Evolutionary conservation across 2,888 invertebrate species (phyloP).

Genomic region (Apocheima hispidaria): DNA sequence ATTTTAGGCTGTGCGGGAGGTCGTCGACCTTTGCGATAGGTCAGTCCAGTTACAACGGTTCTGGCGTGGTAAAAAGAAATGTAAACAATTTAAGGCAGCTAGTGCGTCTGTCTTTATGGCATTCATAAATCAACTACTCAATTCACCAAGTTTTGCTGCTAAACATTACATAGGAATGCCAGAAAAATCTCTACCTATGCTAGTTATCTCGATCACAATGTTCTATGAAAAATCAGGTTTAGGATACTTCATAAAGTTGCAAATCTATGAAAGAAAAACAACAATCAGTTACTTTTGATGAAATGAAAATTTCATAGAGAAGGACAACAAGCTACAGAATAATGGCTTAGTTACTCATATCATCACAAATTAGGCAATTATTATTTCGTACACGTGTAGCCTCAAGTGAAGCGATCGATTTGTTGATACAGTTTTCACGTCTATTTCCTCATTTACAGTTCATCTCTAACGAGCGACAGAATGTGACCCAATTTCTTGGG

Average conservation of each 20-base stretch:
- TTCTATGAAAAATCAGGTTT: too few species aligned
- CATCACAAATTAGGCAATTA: neutral
- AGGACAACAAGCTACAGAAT: too few species aligned
- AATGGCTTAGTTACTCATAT: too few species aligned
- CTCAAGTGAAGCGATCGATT: neutral
- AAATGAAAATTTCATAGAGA: too few species aligned
- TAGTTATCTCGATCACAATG: too few species aligned
- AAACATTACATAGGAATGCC: too few species aligned
- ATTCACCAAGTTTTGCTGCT: neutral
- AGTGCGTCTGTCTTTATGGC: conserved; percentile 10
- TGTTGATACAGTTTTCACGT: conserved; percentile 18
- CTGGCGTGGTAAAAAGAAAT: conserved; percentile 51
- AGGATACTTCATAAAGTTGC: too few species aligned
- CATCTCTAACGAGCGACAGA: conserved; percentile 33
- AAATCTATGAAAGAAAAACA: too few species aligned
- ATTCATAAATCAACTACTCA: conserved; percentile 9
- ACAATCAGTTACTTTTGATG: too few species aligned
- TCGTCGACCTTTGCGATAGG: conserved; percentile 53
- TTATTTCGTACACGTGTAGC: neutral
- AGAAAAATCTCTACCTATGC: too few species aligned
- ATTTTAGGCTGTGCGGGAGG: conserved; percentile 47
- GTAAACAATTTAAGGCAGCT: conserved; percentile 48
- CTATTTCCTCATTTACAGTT: conserved; percentile 26
- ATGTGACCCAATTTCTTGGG: conserved; percentile 59
- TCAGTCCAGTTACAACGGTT: conserved; percentile 65